Conservation (phyloP, 2,797 vertebrate species). For the Garrulus glandarius region DNA sequence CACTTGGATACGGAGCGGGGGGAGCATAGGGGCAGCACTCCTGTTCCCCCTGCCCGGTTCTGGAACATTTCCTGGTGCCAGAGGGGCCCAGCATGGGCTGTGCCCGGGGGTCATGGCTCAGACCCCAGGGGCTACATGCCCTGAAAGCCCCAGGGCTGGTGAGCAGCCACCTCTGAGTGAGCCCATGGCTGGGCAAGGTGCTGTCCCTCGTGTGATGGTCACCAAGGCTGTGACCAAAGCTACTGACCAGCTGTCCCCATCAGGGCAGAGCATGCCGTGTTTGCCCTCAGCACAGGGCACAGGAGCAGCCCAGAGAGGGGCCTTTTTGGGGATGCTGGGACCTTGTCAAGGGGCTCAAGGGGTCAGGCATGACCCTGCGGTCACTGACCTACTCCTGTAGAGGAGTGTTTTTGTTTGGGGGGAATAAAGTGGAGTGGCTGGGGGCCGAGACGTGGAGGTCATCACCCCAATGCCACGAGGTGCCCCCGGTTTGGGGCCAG, state of each 20-base stretch:
- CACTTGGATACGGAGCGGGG: neutral
- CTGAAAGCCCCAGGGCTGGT: neutral
- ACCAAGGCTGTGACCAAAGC: neutral
- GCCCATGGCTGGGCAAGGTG: neutral
- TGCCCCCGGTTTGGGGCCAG: neutral
- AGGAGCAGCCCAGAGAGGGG: neutral
- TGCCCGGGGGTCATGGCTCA: rapidly evolving
- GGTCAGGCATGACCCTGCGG: neutral
- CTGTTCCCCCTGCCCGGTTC: neutral
- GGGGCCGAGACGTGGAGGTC: neutral
- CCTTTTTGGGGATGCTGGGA: neutral
- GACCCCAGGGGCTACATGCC: rapidly evolving
- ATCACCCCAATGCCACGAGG: neutral
- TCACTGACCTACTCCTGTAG: neutral
- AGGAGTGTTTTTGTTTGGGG: rapidly evolving
- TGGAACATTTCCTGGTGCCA: neutral
- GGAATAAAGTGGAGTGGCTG: neutral
- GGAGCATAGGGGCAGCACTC: neutral
- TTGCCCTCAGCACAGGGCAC: neutral
- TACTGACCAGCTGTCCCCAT: neutral
- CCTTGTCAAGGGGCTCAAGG: rapidly evolving
- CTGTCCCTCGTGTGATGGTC: rapidly evolving
- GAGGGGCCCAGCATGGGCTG: neutral
- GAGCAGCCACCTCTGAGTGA: rapidly evolving
- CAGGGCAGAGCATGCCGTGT: rapidly evolving